Evolutionary conservation across 2,797 vertebrate genomes (phyloP), one percentile per base, ranked within the genome.

Genomic region (Triplophysa bombifrons): DNA sequence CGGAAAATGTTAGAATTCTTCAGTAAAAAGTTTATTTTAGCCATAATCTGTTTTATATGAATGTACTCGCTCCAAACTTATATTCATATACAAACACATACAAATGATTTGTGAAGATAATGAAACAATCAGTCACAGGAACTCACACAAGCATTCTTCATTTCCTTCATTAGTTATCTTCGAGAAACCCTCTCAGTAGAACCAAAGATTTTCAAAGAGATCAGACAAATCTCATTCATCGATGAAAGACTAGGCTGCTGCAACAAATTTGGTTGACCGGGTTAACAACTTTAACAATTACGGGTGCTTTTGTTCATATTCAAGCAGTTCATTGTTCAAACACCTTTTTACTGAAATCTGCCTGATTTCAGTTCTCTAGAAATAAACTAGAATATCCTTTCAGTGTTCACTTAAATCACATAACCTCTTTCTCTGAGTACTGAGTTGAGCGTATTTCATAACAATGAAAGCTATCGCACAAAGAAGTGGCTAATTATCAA

Each of bases 401-500:
- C 41, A 11, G 5, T 10, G 38, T 9, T 48, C 46, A 0, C 12
- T 48, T 4, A 48, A 48, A 48, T 48, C 3, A 13, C 14, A 13
- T 46, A 11, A 46, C 11, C 12, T 48, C 11, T 48, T 14, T 16
- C 46, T 48, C 46, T 48, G 46, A 48, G 12, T 4, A 48, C 13
- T 48, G 46, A 48, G 34, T 22, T 16, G 60, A n/a, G 63, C n/a
- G 38, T 30, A 17, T 56, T 56, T 67, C 51, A 76, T 20, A 17
- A 34, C 51, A 76, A 19, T 60, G 22, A 48, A 68, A 76, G 65
- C 27, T 1, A 8, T 68, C 27, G 22, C 46, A 65, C 17, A 13
- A 56, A 30, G 38, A 68, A 61, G 10, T 53, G 73, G 27, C 65
- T 20, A 50, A 69, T 77, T 50, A 50, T 77, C 65, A 56, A 56